Conservation (phyloP, 1,140 invertebrate species). For the fruit fly (Drosophila melanogaster) region Release_6_plus_ISO1_MT NT_033779.5:4474001-4474500, state of each 20-base stretch:
- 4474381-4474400: conserved; percentile 61
- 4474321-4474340: conserved; percentile 70
- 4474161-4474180: conserved; percentile 7
- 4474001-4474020: background rate
- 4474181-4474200: conserved; percentile 2
- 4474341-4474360: conserved; percentile 79
- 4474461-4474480: conserved; percentile 31
- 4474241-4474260: conserved; percentile 9
- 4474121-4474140: background rate
- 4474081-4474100: too few relatives aligned
- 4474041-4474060: too few relatives aligned
- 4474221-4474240: conserved; percentile 18
- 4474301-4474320: conserved; percentile 2
- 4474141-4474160: background rate
- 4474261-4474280: background rate
- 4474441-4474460: conserved; percentile 62
- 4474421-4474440: conserved; percentile 75
- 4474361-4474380: conserved; percentile 67
- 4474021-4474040: background rate
- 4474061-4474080: background rate
- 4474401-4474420: conserved; percentile 50
- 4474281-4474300: conserved; percentile 3
- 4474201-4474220: conserved; percentile 1
- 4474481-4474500: conserved; percentile 7
- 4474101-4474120: background rate